Conservation (phyloP, 53 echinoderm and acorn worm species). For the Paracentrotus lividus region DNA sequence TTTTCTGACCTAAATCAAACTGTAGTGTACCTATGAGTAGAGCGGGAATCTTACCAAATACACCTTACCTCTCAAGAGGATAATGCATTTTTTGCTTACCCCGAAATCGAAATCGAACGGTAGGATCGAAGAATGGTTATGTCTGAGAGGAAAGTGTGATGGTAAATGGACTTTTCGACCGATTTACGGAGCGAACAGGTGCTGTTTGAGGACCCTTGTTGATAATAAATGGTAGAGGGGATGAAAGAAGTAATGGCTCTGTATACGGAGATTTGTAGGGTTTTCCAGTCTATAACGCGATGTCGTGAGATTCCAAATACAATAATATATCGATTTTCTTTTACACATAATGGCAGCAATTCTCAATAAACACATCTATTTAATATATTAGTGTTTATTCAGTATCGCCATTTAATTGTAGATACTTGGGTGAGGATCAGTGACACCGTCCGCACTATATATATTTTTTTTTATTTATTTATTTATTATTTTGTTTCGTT, state of each 20-base stretch:
- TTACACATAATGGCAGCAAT: no score
- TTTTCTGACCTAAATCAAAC: constrained; percentile 47
- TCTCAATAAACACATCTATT: no score
- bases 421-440: no score
- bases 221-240: background rate
- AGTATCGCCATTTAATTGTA: no score
- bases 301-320: no score
- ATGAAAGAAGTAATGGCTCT: background rate
- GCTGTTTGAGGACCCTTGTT: background rate
- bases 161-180: constrained; percentile 42
- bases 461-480: no score
- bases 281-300: no score
- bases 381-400: no score
- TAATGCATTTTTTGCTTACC: constrained; percentile 21
- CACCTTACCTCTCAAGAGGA: constrained; percentile 35
- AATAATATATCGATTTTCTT: no score
- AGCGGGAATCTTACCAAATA: background rate
- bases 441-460: no score
- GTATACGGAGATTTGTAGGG: no score
- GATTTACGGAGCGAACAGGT: constrained; percentile 37
- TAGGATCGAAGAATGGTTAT: constrained; percentile 10
- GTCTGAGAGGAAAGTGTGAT: background rate
- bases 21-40: background rate
- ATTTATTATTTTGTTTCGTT: no score
- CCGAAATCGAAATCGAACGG: constrained; percentile 40